A percentile compares a stretch with the other conserved stretches of the same genome.
Evolutionary conservation across 2,888 invertebrate species (phyloP).

Genomic region (Chironomus riparius): DNA sequence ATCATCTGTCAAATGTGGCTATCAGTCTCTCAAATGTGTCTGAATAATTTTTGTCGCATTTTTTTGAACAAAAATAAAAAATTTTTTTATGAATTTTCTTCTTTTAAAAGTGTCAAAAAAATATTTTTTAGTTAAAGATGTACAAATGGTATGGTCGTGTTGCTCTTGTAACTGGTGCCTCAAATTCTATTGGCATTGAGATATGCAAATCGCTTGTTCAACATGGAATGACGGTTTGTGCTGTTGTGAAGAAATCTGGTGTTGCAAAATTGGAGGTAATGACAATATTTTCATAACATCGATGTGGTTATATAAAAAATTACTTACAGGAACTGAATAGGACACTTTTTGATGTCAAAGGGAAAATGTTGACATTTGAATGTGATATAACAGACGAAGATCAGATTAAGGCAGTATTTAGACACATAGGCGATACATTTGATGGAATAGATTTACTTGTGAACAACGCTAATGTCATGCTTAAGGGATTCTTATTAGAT

Average conservation of each 20-base stretch:
- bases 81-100: not conserved
- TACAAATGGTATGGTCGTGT: slow-evolving; percentile 18
- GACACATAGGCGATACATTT: slow-evolving; percentile 33
- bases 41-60: not conserved
- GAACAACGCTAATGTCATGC: slow-evolving; percentile 32
- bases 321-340: slow-evolving; percentile 30
- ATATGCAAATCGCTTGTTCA: not conserved
- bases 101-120: not conserved
- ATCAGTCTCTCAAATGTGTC: too few species aligned
- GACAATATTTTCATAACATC: not conserved
- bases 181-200: not conserved
- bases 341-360: slow-evolving; percentile 32
- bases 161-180: not conserved
- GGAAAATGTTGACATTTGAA: slow-evolving; percentile 33
- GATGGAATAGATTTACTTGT: slow-evolving; percentile 33
- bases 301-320: not conserved
- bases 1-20: too few species aligned
- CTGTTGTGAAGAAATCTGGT: not conserved
- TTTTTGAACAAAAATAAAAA: not conserved
- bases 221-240: slow-evolving; percentile 9
- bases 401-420: slow-evolving; percentile 32
- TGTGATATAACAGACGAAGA: slow-evolving; percentile 33
- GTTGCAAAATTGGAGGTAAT: slow-evolving; percentile 8
- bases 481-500: slow-evolving; percentile 31
- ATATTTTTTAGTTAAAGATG: not conserved